A percentile compares a stretch with the other conserved stretches of the same genome.
Evolutionary conservation across 2,888 invertebrate species (phyloP).

Genomic region (Patella ulyssiponensis): DNA sequence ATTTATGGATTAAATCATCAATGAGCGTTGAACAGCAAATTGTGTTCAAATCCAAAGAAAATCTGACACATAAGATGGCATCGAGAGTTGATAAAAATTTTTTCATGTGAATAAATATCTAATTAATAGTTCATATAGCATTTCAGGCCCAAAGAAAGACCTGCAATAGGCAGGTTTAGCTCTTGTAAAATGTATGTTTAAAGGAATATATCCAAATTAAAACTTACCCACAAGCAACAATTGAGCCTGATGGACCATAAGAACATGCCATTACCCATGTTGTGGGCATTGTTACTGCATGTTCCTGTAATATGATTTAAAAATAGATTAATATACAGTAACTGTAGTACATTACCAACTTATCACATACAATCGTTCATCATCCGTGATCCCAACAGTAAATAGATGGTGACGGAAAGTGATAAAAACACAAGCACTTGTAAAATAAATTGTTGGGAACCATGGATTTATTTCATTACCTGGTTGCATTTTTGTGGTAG

Average conservation of each 20-base stretch:
- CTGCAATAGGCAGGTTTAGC: neutral
- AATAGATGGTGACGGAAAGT: too few relatives aligned
- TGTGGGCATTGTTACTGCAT: constrained; percentile 95
- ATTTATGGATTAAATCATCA: too few relatives aligned
- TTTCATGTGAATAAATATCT: too few relatives aligned
- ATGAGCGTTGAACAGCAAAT: too few relatives aligned
- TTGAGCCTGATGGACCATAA: constrained; percentile 92
- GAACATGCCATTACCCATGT: constrained; percentile 99
- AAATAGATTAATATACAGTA: neutral
- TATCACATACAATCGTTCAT: neutral
- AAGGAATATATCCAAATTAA: neutral
- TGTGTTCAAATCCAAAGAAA: too few relatives aligned
- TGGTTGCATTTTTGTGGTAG: too few relatives aligned
- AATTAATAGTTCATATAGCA: too few relatives aligned
- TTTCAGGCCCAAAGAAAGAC: neutral
- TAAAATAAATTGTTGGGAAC: too few relatives aligned
- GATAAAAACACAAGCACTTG: too few relatives aligned
- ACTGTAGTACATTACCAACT: neutral
- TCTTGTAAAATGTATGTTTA: neutral
- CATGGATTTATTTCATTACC: too few relatives aligned
- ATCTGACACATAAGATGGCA: too few relatives aligned
- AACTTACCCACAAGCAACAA: constrained; percentile 93
- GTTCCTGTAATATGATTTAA: constrained; percentile 77
- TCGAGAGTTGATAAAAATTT: too few relatives aligned
- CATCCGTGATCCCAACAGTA: neutral